Evolutionary conservation across 2,888 invertebrate genomes (phyloP).

Genomic region (Pseudoips prasinana): DNA sequence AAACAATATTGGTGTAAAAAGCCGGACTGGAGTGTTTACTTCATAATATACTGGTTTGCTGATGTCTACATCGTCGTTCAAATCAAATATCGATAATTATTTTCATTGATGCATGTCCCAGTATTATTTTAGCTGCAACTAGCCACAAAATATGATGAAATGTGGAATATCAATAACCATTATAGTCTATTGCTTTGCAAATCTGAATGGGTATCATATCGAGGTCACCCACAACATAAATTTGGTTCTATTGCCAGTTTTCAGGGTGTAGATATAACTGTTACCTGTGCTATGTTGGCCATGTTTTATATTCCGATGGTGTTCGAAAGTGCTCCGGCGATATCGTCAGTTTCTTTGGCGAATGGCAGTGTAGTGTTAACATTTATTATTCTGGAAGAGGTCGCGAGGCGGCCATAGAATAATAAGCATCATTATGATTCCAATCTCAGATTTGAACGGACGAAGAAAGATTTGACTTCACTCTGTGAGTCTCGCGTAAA

Average conservation of each 20-base stretch:
- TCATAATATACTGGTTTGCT: no score
- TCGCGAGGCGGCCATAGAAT: slow-evolving; percentile 59
- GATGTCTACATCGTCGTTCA: no score
- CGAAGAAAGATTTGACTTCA: slow-evolving; percentile 41
- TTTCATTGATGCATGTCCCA: no score
- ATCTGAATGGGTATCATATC: slow-evolving; percentile 20
- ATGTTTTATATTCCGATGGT: slow-evolving; percentile 57
- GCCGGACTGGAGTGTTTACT: no score
- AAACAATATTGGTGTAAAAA: no score
- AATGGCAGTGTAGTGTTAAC: slow-evolving; percentile 61
- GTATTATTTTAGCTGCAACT: no score
- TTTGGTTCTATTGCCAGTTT: slow-evolving; percentile 28
- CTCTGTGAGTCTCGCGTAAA: no score
- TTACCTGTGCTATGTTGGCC: slow-evolving; percentile 30
- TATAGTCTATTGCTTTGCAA: slow-evolving; percentile 15
- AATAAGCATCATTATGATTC: slow-evolving; percentile 51
- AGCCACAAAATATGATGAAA: slow-evolving; percentile 14
- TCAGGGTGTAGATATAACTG: slow-evolving; percentile 27
- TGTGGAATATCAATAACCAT: slow-evolving; percentile 18
- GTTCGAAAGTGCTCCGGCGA: slow-evolving; percentile 59
- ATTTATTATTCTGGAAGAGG: slow-evolving; percentile 72
- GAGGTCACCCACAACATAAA: slow-evolving; percentile 19
- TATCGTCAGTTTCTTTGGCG: slow-evolving; percentile 68
- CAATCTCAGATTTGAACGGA: slow-evolving; percentile 52
- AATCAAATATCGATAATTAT: no score